phyloP scores from a whole-genome alignment of 2,797 vertebrate genomes.

The Chaetophractus vellerosus region DNA sequence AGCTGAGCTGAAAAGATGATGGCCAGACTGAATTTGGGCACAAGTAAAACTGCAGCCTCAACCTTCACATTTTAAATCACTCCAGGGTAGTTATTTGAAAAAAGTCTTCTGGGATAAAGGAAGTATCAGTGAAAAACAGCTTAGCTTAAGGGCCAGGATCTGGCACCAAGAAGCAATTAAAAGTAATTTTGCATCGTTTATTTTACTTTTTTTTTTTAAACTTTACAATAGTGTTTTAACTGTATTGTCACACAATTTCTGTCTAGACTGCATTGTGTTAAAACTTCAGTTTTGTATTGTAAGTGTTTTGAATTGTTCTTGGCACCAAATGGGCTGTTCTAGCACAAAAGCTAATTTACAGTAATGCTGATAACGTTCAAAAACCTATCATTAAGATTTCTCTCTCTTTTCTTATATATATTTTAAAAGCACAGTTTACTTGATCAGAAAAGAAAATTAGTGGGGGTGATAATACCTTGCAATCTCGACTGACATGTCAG shows the following conservation, averaged over 20 bases:
- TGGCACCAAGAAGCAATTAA: slow-evolving; percentile 83
- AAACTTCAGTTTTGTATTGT: slow-evolving; percentile 80
- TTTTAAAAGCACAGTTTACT: slow-evolving; percentile 53
- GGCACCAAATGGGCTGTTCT: slow-evolving; percentile 62
- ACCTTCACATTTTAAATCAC: slow-evolving; percentile 1
- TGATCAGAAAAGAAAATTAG: slow-evolving; percentile 52
- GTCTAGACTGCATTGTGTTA: slow-evolving; percentile 88
- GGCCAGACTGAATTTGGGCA: slow-evolving; percentile 30
- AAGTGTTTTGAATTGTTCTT: slow-evolving; percentile 76
- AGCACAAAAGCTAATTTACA: slow-evolving; percentile 79
- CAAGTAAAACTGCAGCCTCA: slow-evolving; percentile 9
- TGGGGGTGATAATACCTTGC: slow-evolving; percentile 54
- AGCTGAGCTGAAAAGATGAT: accelerated
- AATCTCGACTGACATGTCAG: slow-evolving; percentile 39
- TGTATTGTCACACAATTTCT: slow-evolving; percentile 85
- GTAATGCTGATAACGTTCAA: slow-evolving; percentile 47
- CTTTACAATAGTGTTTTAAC: slow-evolving; percentile 76
- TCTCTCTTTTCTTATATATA: neutral
- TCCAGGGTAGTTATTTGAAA: slow-evolving; percentile 12
- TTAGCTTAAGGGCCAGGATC: neutral
- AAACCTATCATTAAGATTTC: slow-evolving; percentile 75
- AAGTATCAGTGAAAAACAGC: slow-evolving; percentile 23
- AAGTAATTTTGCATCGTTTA: slow-evolving; percentile 81
- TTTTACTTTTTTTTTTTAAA: slow-evolving; percentile 64
- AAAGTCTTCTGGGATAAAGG: neutral